Base-by-base conservation (phyloP, 2,797 vertebrate genomes). In the Okamejei kenojei region DNA sequence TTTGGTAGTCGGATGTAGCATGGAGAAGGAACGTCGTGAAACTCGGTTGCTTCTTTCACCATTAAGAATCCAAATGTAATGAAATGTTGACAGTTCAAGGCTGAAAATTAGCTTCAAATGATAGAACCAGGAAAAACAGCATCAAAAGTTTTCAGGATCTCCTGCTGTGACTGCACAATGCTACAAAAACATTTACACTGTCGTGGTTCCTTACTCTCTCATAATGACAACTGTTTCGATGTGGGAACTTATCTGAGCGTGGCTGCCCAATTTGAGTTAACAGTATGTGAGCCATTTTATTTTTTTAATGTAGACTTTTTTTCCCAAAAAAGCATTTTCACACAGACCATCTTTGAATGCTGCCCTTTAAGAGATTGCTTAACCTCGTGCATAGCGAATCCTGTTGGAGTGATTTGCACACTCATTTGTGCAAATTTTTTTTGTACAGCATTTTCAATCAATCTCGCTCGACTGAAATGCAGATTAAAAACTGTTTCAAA, bases 171-270 rank as follows among this genome's bases (percentile, higher is more conserved):
- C 11, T 38, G 68, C 74, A 17, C 10, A 90, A 29, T 73, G 88
- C 32, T 90, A 71, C 23, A 73, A 90, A 71, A 90, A 86, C 82
- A 86, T 86, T 65, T 19, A 86, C 58, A 32, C 58, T 65, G 58
- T n/a, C n/a, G 58, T 15, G 61, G n/a, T 86, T 32, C 82, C 63
- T 86, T 32, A 65, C 61, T 7, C 29, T 26, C 29, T 17, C 29
- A 86, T 21, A 10, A 88, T 35, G n/a, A 68, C 84, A 88, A 35
- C n/a, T 88, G 4, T 68, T 45, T 88, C 35, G 61, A 21, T 88
- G 84, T 68, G 84, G 63, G n/a, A 88, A 65, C 61, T 17, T 32
- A 88, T 35, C 19, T 88, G 84, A 88, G 61, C 68, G 63, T 7
- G 21, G n/a, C 61, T 35, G n/a, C 84, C 71, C 61, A 88, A 88